A percentile compares a stretch with the other conserved stretches of the same genome.
These are phyloP conservation scores for Nymphalis urticae DNA, from an alignment of 2,888 invertebrate species.

Conservation along the genomic window DNA sequence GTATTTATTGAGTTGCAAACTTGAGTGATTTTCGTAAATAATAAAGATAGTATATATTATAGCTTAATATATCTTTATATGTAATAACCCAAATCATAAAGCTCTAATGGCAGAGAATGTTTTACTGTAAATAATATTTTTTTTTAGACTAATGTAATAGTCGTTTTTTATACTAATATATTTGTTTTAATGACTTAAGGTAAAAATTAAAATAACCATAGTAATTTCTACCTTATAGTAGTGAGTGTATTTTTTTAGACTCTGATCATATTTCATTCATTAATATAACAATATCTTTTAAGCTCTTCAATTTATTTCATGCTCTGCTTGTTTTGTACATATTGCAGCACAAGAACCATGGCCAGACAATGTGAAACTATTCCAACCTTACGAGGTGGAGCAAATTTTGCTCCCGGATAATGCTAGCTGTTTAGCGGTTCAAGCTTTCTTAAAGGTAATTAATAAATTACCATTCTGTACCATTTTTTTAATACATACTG, in stretches of 20 bases:
- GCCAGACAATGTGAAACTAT: conserved; percentile 93
- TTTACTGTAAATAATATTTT: not conserved
- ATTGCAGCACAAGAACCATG: conserved; percentile 90
- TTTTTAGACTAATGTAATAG: not conserved
- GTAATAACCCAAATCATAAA: not conserved
- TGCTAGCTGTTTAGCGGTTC: conserved; percentile 95
- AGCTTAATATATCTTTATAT: not conserved
- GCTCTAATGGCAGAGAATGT: not conserved
- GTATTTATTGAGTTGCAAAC: conserved; percentile 36
- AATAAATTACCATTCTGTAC: not conserved
- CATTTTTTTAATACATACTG: not conserved
- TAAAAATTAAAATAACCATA: not conserved
- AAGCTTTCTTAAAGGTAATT: conserved; percentile 89
- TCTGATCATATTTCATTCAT: too few relatives aligned
- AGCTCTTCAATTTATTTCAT: not conserved
- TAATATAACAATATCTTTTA: not conserved
- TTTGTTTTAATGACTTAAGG: not conserved
- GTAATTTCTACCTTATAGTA: not conserved
- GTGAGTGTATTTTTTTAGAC: not conserved
- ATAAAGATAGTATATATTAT: conserved; percentile 36
- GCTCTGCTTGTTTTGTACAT: not conserved
- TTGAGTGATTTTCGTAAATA: conserved; percentile 1
- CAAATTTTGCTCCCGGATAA: conserved; percentile 97
- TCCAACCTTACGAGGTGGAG: conserved; percentile 94
- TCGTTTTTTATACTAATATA: not conserved